Evolutionary conservation across 2,797 vertebrate genomes (phyloP), one percentile per base, ranked within the genome.

Genomic region (Lagocephalus sceleratus): DNA sequence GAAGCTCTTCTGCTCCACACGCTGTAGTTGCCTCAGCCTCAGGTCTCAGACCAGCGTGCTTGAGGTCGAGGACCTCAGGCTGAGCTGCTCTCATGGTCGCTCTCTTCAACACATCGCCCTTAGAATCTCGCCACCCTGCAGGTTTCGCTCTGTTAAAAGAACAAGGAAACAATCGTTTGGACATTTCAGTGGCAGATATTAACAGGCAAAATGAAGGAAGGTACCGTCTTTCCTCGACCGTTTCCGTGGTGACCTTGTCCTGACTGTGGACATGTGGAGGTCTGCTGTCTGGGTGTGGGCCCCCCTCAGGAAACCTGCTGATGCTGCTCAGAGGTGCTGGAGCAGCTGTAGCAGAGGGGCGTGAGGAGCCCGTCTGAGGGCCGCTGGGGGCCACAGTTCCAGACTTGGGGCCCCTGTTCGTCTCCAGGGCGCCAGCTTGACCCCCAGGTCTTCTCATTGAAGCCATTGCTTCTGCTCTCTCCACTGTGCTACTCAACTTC

Each of bases 161-260:
- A 54, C 3, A 56, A 1, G 63, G 16, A 21, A 6, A 21, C 29
- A 48, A 56, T 2, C 20, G 38, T 22, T 38, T 25, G 38, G 66
- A 35, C 19, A 48, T 44, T 6, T 6, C 0, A 2, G 49, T 12
- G 25, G 8, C 2, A 2, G 19, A 32, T 1, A 2, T 0, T 40
- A 0, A 11, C n/a, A 3, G 20, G 2, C 7, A 45, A 19, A 9
- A 7, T 9, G 19, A 16, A 5, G 40, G 26, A 2, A 4, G 47
- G 58, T 80, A 98, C 96, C 89, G 91, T 76, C 87, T 91, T 42
- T 94, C 90, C 68, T 93, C 91, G 5, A 79, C 68, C 0, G 91
- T 85, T 57, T 94, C 91, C 61, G 63, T 81, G 3, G 26, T 57
- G 5, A 73, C 32, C 63, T 82, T 82, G 73, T 89, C 90, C 51